Base-by-base conservation (phyloP, 2,797 vertebrate genomes). In the Darevskia nairensis region DNA sequence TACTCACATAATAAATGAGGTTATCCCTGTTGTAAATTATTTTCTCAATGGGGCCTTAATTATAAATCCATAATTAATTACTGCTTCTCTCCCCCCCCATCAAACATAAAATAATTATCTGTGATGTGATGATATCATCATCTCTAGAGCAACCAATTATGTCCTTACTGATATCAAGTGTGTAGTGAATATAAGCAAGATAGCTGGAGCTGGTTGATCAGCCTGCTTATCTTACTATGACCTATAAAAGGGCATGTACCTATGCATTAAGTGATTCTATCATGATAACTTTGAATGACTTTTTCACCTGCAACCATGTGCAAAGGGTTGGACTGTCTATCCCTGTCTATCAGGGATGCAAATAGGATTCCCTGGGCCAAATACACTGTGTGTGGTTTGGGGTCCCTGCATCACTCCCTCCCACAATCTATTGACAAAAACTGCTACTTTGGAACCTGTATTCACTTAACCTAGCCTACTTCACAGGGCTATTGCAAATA, bases 31-130 rank as follows among this genome's bases (percentile, higher is more conserved):
- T 92, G 90, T 89, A 92, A 94, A 94, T 13, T 41, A 61, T 93
- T 89, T 88, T 91, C 84, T 91, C 80, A 90, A 89, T 80, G 68
- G 39, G 90, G 84, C 89, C 94, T 92, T 89, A 94, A 92, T 87
- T 66, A 87, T 75, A 82, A 80, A 93, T 85, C 72, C 87, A 91
- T 79, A 90, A 93, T 93, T 89, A 94, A 91, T 93, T 88, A 82
- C 71, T 93, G n/a, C 80, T 91, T 82, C 88, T 93, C 74, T 95
- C 91, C 89, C 90, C 90, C 87, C 88, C 72, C 72, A 6, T 35
- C 91, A 86, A 86, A 92, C 93, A 94, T 94, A 91, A 93, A 94
- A 88, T 89, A 91, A 93, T 90, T 93, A 92, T 92, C 88, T 84
- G 88, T 91, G 61, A 94, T 87, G 23, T 94, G 88, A 90, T 90